A percentile compares a stretch with the other conserved stretches of the same genome.
These are phyloP conservation scores for Xylota sylvarum DNA, from an alignment of 2,888 invertebrate species.

Conservation along the genomic window DNA sequence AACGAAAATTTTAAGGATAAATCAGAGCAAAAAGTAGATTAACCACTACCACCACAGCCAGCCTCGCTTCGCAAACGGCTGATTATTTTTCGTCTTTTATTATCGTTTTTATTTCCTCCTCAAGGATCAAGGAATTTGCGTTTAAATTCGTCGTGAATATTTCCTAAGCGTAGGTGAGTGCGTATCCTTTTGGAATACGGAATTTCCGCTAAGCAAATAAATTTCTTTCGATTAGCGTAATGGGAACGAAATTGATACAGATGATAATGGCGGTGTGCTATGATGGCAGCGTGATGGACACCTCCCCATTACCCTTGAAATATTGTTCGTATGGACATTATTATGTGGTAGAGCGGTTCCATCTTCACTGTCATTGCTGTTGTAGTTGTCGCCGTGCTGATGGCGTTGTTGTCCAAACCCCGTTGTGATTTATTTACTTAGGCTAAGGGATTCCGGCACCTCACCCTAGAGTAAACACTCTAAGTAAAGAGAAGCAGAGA, in stretches of 20 bases:
- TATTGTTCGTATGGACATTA: neutral
- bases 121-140: slow-evolving; percentile 41
- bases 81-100: slow-evolving; percentile 23
- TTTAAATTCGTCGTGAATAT: slow-evolving; percentile 19
- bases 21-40: slow-evolving; percentile 53
- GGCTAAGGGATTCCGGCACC: slow-evolving; percentile 55
- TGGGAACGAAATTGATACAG: slow-evolving; percentile 70
- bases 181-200: slow-evolving; percentile 48
- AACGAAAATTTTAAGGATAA: slow-evolving; percentile 23
- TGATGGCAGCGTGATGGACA: neutral
- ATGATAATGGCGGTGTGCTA: slow-evolving; percentile 22
- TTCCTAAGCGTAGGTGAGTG: slow-evolving; percentile 14
- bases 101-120: slow-evolving; percentile 37
- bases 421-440: slow-evolving; percentile 67
- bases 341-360: slow-evolving; percentile 18
- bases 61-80: neutral
- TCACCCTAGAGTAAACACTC: slow-evolving; percentile 50
- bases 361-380: slow-evolving; percentile 14
- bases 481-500: slow-evolving; percentile 18
- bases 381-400: slow-evolving; percentile 27
- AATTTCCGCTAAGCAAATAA: slow-evolving; percentile 56
- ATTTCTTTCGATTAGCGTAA: slow-evolving; percentile 65
- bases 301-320: slow-evolving; percentile 36
- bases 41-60: slow-evolving; percentile 5
- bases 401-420: slow-evolving; percentile 38